Evolutionary conservation across 2,113 vertebrate species (phyloP).

Genomic region (Hystrix cristata): DNA sequence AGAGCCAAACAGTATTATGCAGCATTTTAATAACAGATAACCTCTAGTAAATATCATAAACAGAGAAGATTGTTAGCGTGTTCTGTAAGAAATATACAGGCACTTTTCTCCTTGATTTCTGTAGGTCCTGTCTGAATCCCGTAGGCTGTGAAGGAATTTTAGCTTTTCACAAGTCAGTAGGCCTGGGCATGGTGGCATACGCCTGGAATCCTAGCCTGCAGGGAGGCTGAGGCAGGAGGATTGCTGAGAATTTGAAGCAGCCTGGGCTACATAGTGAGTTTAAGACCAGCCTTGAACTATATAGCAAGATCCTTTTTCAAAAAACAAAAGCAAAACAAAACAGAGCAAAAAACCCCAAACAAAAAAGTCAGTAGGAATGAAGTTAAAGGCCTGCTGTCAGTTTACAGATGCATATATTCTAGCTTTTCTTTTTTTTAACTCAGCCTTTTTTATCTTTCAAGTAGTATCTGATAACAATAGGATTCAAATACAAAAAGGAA

Average conservation of each 20-base stretch:
- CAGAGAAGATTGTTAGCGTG: not conserved
- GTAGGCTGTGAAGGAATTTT: not conserved
- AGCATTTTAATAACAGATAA: constrained; percentile 36
- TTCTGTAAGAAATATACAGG: not conserved
- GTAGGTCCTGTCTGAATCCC: not conserved
- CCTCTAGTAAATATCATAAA: not conserved
- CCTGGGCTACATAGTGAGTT: too few species aligned
- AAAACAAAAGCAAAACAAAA: too few species aligned
- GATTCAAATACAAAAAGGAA: constrained; percentile 27
- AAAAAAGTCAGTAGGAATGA: not conserved
- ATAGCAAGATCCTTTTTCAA: too few species aligned
- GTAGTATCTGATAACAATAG: not conserved
- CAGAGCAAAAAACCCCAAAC: too few species aligned
- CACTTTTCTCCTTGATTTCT: not conserved
- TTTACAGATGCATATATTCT: not conserved
- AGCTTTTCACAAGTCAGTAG: not conserved
- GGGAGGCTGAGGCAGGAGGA: too few species aligned
- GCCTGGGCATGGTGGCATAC: too few species aligned
- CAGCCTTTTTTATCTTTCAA: not conserved
- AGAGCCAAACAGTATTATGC: not conserved
- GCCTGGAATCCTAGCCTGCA: too few species aligned
- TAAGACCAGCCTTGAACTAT: too few species aligned
- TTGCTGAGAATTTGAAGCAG: too few species aligned
- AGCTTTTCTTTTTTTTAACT: not conserved
- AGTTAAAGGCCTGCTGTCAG: not conserved